A percentile compares a stretch with the other conserved stretches of the same genome.
Evolutionary conservation across 2,888 invertebrate species (phyloP).

Genomic region (Fragum whitleyi): DNA sequence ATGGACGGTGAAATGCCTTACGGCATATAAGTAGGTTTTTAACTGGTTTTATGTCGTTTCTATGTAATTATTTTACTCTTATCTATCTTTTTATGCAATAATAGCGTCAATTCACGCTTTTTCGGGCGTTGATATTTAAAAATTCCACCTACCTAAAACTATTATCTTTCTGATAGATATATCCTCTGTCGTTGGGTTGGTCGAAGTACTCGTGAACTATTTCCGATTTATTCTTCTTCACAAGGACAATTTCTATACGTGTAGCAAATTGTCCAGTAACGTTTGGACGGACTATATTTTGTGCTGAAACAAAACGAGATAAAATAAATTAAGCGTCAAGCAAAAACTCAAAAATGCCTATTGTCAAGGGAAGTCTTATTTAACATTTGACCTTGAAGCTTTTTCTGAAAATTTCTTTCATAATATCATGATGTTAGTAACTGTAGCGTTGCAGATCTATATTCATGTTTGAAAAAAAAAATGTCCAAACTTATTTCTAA

Average conservation of each 20-base stretch:
- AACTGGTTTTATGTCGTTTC: too few relatives aligned
- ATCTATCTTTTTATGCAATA: too few relatives aligned
- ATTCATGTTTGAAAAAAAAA: too few relatives aligned
- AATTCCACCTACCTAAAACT: slow-evolving; percentile 16
- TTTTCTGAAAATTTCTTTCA: too few relatives aligned
- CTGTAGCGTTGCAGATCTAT: too few relatives aligned
- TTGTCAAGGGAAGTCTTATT: background rate
- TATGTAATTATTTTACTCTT: too few relatives aligned
- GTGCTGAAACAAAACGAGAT: slow-evolving; percentile 5
- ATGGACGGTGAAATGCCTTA: too few relatives aligned
- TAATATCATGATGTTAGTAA: too few relatives aligned
- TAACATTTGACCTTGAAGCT: background rate
- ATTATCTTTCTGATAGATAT: slow-evolving; percentile 50
- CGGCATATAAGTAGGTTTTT: too few relatives aligned
- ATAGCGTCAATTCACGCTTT: too few relatives aligned
- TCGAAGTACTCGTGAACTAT: slow-evolving; percentile 74
- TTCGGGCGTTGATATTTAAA: too few relatives aligned
- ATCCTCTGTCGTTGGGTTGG: slow-evolving; percentile 62
- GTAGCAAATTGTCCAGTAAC: slow-evolving; percentile 68
- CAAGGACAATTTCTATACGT: slow-evolving; percentile 69
- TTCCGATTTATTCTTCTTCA: slow-evolving; percentile 68
- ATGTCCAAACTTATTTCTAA: too few relatives aligned
- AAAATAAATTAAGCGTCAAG: background rate
- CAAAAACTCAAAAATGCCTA: background rate
- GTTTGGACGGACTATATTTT: slow-evolving; percentile 53